Percentiles rank a stretch among this genome's conserved stretches.
These are phyloP conservation scores for Protophormia terraenovae DNA, from an alignment of 2,888 invertebrate species.

Conservation along the genomic window DNA sequence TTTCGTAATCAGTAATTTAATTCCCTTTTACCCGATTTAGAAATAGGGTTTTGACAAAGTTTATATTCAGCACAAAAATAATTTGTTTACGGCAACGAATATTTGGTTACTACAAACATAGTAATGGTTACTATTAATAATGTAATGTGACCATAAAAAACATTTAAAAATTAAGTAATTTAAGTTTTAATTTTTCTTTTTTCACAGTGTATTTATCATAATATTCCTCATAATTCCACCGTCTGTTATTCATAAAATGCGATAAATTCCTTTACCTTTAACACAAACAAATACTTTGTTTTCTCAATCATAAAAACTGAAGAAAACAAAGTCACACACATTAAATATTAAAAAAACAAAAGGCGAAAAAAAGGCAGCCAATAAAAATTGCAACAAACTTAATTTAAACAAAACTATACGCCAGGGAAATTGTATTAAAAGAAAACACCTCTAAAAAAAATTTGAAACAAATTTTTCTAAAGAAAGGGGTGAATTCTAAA, in stretches of 20 bases:
- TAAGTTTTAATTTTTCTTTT: no score
- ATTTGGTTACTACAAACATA: no score
- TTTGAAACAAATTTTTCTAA: neutral
- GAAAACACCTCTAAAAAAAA: constrained; percentile 41
- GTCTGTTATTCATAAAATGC: constrained; percentile 45
- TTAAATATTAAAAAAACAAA: constrained; percentile 34
- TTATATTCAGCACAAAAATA: no score
- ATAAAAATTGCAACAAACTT: constrained; percentile 72
- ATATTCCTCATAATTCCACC: neutral
- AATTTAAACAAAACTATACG: constrained; percentile 61
- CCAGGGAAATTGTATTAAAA: constrained; percentile 28
- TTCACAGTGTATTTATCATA: constrained; percentile 17
- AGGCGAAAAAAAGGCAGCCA: constrained; percentile 42
- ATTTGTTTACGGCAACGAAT: no score
- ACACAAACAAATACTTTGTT: constrained; percentile 38
- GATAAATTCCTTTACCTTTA: constrained; percentile 15
- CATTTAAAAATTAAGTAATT: no score
- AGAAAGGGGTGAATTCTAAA: constrained; percentile 49
- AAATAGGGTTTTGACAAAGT: no score
- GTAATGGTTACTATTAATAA: no score
- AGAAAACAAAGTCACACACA: constrained; percentile 31
- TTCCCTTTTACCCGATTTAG: no score
- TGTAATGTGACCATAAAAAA: no score
- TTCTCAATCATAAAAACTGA: neutral
- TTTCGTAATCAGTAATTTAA: no score